A percentile compares a stretch with the other conserved stretches of the same genome.
These are phyloP conservation scores for Drosophila mayri DNA, from an alignment of 1,140 invertebrate genomes.

Conservation along the genomic window DNA sequence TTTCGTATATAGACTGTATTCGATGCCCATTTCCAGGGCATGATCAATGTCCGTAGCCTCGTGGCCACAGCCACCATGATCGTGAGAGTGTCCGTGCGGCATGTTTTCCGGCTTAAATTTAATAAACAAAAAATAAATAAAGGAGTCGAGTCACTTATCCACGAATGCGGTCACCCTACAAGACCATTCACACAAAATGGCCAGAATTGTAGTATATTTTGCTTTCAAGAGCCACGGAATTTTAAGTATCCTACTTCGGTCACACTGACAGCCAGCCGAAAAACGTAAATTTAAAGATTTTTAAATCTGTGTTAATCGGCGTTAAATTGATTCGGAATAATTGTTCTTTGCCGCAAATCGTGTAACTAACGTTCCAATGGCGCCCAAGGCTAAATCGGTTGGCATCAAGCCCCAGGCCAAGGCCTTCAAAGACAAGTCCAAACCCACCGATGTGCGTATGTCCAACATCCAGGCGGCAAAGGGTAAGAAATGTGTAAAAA, in stretches of 20 bases:
- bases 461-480: slow-evolving; percentile 99
- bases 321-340: slow-evolving; percentile 54
- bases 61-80: slow-evolving; percentile 71
- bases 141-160: slow-evolving; percentile 28
- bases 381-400: slow-evolving; percentile 76
- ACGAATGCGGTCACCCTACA: slow-evolving; percentile 9
- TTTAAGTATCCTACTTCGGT: neutral
- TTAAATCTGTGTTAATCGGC: slow-evolving; percentile 78
- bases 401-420: slow-evolving; percentile 70
- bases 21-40: slow-evolving; percentile 91
- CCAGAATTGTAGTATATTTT: neutral
- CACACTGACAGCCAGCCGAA: slow-evolving; percentile 38
- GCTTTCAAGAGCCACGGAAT: neutral
- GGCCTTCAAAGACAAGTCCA: slow-evolving; percentile 95
- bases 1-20: slow-evolving; percentile 95
- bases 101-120: slow-evolving; percentile 46
- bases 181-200: neutral
- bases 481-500: slow-evolving; percentile 88
- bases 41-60: slow-evolving; percentile 85
- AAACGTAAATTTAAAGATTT: slow-evolving; percentile 42
- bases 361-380: slow-evolving; percentile 63
- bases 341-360: slow-evolving; percentile 40
- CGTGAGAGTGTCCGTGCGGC: slow-evolving; percentile 82
- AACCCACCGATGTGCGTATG: slow-evolving; percentile 96
- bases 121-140: slow-evolving; percentile 34